These are phyloP conservation scores for Odontesthes bonariensis DNA, from an alignment of 2,113 vertebrate genomes.

Conservation along the genomic window DNA sequence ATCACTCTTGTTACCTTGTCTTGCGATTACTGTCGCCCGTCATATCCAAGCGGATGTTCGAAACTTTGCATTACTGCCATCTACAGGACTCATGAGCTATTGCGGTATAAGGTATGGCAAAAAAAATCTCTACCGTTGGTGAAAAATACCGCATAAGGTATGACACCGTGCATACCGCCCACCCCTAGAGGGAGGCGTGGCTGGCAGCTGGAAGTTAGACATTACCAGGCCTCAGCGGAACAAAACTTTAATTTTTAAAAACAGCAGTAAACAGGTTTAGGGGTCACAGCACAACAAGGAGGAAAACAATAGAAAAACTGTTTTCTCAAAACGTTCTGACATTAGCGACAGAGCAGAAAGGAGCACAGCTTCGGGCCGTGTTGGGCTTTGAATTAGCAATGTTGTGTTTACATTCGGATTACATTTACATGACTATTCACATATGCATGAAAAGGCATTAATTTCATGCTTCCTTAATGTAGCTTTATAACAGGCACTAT, in stretches of 20 bases:
- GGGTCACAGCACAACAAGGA: slow-evolving; percentile 8
- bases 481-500: background rate
- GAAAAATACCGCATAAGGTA: too few relatives aligned
- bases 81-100: too few relatives aligned
- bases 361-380: background rate
- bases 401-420: too few relatives aligned
- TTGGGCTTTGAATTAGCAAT: background rate
- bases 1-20: too few relatives aligned
- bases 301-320: background rate
- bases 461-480: background rate
- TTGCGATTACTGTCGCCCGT: too few relatives aligned
- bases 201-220: slow-evolving; percentile 26
- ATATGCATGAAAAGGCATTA: too few relatives aligned
- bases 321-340: background rate
- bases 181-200: slow-evolving; percentile 12
- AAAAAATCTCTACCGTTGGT: too few relatives aligned
- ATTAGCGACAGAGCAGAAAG: background rate
- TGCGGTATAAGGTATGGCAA: too few relatives aligned
- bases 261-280: slow-evolving; percentile 13
- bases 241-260: slow-evolving; percentile 16
- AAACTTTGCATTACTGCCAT: too few relatives aligned
- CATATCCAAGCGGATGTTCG: too few relatives aligned
- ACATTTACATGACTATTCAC: too few relatives aligned
- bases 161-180: too few relatives aligned
- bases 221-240: slow-evolving; percentile 4